These are phyloP conservation scores for Mimachlamys varia DNA, from an alignment of 2,888 invertebrate species.

Conservation along the genomic window DNA sequence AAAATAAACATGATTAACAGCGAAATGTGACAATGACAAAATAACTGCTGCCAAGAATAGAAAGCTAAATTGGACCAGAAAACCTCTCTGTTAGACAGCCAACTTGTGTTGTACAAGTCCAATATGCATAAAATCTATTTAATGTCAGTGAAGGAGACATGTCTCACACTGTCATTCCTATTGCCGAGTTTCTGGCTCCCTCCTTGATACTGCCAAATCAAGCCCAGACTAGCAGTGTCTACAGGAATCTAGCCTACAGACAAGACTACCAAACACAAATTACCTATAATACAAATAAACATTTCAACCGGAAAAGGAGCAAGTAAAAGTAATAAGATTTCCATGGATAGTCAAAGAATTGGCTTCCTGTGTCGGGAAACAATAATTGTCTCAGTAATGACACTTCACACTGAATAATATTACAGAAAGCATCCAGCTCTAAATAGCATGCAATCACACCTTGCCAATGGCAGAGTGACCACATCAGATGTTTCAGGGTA, in stretches of 20 bases:
- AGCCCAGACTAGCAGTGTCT: neutral
- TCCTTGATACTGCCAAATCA: neutral
- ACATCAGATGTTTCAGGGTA: no score
- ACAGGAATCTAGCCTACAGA: neutral
- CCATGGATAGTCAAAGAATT: neutral
- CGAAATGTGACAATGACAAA: neutral
- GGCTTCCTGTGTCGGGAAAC: neutral
- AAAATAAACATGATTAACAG: neutral
- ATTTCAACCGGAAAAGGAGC: neutral
- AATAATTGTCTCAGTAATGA: neutral
- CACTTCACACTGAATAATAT: neutral
- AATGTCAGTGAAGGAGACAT: neutral
- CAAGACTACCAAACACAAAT: neutral
- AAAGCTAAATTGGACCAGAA: neutral
- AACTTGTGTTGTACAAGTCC: neutral
- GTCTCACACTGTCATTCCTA: neutral
- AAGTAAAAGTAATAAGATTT: neutral
- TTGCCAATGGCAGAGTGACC: neutral
- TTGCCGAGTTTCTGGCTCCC: neutral
- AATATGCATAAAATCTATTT: neutral
- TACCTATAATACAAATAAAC: neutral
- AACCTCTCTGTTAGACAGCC: neutral
- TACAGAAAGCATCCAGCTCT: neutral
- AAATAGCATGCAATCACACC: no score
- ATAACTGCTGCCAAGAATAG: neutral